Evolutionary conservation across 2,888 invertebrate genomes (phyloP), one percentile per base, ranked within the genome.

Genomic region (Agrochola macilenta): DNA sequence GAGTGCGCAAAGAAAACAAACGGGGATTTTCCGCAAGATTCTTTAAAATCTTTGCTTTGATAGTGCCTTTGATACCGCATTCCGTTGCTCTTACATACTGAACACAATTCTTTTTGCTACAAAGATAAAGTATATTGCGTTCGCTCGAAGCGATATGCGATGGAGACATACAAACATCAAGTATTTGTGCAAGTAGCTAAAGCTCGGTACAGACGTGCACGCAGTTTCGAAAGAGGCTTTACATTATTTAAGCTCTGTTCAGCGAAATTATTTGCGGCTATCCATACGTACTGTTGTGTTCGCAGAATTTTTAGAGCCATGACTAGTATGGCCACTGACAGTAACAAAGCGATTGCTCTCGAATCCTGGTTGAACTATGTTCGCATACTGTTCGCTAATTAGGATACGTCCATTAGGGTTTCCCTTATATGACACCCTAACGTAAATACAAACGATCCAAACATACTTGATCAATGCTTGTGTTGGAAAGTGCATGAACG

Each of bases 51-150:
- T 76, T 68, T 70, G 63, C 60, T 76, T 76, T 68, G 43, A 69
- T 72, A 75, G 58, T 75, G 66, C 58, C 73, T 26, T 52, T 69
- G 49, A 73, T 73, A 70, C 63, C 26, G 23, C 39, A 39, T 52
- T 70, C 66, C 23, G 58, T 70, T 70, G 69, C 72, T 76, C 61
- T 79, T 73, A 60, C 49, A 80, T 83, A 69, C 73, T 70, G 65
- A 76, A 76, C 58, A 70, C 20, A 58, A 52, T 65, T 83, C 30
- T 35, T 58, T 52, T 14, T 63, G 11, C 54, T 66, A 12, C 46
- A n/a, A 60, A 76, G 66, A 69, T 63, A 72, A 63, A 70, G 57
- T 43, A 57, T 49, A 72, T 76, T 60, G 64, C 54, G 60, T 63
- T 76, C 35, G 26, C 73, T 73, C 14, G 30, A 61, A 73, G 61